Percentiles rank a stretch among this genome's conserved stretches.
Conservation (phyloP, 2,113 vertebrate species). For the Psittacula cyanocephala region DNA sequence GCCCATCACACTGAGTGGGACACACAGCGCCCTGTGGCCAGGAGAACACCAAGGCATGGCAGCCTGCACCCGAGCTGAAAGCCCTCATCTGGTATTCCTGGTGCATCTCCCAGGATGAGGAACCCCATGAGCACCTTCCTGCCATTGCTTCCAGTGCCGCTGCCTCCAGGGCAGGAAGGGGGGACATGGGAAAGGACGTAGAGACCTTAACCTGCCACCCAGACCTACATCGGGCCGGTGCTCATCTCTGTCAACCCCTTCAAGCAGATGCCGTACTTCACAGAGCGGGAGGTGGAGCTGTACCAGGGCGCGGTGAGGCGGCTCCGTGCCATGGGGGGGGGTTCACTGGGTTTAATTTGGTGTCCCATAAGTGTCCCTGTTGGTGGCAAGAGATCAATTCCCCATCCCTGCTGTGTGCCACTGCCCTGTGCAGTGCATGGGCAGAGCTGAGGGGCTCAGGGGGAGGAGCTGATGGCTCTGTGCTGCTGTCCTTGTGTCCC, state of each 20-base stretch:
- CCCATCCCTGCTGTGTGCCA: neutral
- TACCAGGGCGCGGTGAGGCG: slow-evolving; percentile 94
- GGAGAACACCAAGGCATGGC: neutral
- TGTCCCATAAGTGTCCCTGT: neutral
- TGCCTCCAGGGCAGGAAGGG: accelerated
- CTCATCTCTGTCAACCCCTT: slow-evolving; percentile 97
- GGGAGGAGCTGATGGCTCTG: neutral
- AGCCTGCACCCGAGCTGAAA: neutral
- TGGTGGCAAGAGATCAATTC: neutral
- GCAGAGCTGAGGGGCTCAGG: neutral
- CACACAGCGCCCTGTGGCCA: accelerated
- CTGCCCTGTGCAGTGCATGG: accelerated
- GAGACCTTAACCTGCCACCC: slow-evolving; percentile 63
- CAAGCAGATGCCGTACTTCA: slow-evolving; percentile 99
- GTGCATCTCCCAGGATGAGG: neutral
- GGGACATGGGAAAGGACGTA: neutral
- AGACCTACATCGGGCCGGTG: slow-evolving; percentile 95
- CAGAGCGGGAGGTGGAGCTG: slow-evolving; percentile 89
- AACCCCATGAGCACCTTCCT: neutral
- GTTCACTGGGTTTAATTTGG: accelerated
- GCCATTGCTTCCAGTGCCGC: accelerated
- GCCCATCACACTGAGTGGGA: accelerated
- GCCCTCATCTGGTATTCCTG: accelerated
- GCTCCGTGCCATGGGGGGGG: neutral
- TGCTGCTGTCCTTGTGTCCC: neutral